A percentile compares a stretch with the other conserved stretches of the same genome.
These are phyloP conservation scores for Marcusenius ussheri DNA, from an alignment of 2,113 vertebrate genomes.

Conservation along the genomic window DNA sequence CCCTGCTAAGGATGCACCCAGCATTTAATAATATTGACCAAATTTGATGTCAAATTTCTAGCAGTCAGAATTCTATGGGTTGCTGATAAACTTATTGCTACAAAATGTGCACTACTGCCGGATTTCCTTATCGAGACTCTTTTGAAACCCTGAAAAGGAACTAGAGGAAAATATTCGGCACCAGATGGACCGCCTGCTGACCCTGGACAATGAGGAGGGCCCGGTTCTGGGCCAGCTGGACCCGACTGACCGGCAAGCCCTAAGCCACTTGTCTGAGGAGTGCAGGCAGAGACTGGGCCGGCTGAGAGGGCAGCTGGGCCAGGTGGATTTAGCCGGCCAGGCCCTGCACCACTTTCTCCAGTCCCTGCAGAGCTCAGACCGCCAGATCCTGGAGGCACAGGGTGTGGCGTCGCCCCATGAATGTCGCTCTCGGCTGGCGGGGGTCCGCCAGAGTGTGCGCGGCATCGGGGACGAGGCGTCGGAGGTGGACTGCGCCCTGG, in stretches of 20 bases:
- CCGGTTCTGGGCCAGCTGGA: conserved; percentile 37
- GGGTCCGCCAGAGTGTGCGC: conserved; percentile 34
- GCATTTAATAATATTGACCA: background rate
- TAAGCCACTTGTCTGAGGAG: conserved; percentile 42
- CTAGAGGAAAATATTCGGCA: conserved; percentile 32
- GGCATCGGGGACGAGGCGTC: conserved; percentile 47
- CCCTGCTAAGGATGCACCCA: background rate
- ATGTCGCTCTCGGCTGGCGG: conserved; percentile 18
- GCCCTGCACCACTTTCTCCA: conserved; percentile 63
- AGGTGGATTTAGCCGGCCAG: conserved; percentile 42
- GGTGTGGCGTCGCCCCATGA: background rate
- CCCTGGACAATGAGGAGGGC: conserved; percentile 39
- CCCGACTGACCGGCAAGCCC: conserved; percentile 42
- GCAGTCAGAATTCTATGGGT: background rate
- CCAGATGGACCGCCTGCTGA: conserved; percentile 55
- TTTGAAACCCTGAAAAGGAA: conserved; percentile 30
- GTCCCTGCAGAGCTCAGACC: conserved; percentile 47
- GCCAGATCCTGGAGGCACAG: conserved; percentile 28
- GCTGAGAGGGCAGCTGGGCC: conserved; percentile 48
- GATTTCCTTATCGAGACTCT: background rate
- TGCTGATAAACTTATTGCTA: background rate
- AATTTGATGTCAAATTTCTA: background rate
- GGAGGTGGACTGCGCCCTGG: conserved; percentile 51
- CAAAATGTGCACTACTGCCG: background rate
- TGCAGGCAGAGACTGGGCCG: conserved; percentile 57